These are phyloP conservation scores for Cisticola juncidis DNA, from an alignment of 2,113 vertebrate species.

Conservation along the genomic window DNA sequence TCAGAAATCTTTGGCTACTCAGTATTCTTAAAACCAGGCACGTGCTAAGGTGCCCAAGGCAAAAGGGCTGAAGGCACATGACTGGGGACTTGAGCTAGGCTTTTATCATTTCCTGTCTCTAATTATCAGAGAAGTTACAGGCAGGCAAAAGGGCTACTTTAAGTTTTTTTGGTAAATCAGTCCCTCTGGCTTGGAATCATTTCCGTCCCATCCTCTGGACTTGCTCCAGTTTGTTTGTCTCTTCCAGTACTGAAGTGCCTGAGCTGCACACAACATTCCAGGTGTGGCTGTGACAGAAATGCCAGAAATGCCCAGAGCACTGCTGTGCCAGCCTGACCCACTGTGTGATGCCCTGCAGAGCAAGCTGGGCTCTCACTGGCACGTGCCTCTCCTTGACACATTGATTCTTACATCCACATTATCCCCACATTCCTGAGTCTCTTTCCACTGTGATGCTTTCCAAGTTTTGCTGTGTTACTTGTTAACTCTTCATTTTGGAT, in stretches of 20 bases:
- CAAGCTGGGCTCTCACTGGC: neutral
- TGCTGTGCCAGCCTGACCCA: neutral
- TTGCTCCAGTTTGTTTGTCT: conserved; percentile 54
- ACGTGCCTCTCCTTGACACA: neutral
- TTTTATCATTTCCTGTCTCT: conserved; percentile 26
- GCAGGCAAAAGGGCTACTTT: conserved; percentile 13
- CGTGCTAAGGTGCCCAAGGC: neutral
- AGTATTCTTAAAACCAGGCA: neutral
- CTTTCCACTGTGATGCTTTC: neutral
- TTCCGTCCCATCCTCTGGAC: conserved; percentile 60
- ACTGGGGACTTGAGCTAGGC: neutral
- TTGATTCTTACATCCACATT: neutral
- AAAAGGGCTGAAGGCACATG: neutral
- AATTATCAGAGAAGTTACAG: conserved; percentile 22
- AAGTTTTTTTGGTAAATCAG: conserved; percentile 42
- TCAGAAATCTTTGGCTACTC: conserved; percentile 1
- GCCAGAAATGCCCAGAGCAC: neutral
- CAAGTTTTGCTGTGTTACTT: neutral
- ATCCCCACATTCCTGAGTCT: neutral
- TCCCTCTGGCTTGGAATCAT: conserved; percentile 46
- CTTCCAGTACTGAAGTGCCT: conserved; percentile 56
- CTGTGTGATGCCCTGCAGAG: neutral
- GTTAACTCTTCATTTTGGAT: conserved; percentile 17
- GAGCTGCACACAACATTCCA: conserved; percentile 39
- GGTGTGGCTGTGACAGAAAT: conserved; percentile 12